Base-by-base conservation (phyloP, 1,140 invertebrate species). In the Drosophila orosa region DNA sequence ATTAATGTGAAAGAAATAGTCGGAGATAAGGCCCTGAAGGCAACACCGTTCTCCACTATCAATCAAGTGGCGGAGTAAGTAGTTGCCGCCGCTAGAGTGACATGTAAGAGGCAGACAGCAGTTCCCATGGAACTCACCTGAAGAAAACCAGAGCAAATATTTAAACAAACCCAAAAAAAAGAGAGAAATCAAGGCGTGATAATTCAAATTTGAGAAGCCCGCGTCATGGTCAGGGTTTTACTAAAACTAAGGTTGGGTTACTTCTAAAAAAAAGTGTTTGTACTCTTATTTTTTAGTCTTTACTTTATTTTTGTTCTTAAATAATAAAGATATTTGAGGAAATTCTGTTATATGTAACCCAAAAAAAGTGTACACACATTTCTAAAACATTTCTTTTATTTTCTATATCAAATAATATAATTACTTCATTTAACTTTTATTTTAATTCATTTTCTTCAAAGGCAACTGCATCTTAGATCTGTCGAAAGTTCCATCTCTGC, bases 11-110 rank as follows among this genome's bases (percentile, higher is more conserved):
- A 48, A 12, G 22, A 50, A 59, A 13, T 42, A 42, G 25, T 29
- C 3, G 2, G 12, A 39, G 81, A 80, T 77, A 85, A 80, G 45
- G 17, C 25, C 10, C 31, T 35, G 31, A 13, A 35, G 29, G 31
- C 37, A 27, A 68, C 83, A 87, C 42, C 40, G 19, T 80, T 87
- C 67, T 74, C 7, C 84, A 87, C 84, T 89, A 83, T 69, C 76
- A 89, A 89, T 89, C 63, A 89, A 15, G 58, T 44, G 52, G 17
- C 17, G 17, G 31, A 31, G 37, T 33, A 52, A 31, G 31, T 25
- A 13, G 27, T 5, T 27, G 27, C n/a, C 54, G 27, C 10, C 27
- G 24, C 7, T 15, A 19, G 17, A 7, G 12, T 54, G 31, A 74
- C 29, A 42, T 74, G 68, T 31, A 50, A 48, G 29, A 22, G 17